Base-by-base conservation (phyloP, 2,797 vertebrate genomes). In the Semotilus atromaculatus region DNA sequence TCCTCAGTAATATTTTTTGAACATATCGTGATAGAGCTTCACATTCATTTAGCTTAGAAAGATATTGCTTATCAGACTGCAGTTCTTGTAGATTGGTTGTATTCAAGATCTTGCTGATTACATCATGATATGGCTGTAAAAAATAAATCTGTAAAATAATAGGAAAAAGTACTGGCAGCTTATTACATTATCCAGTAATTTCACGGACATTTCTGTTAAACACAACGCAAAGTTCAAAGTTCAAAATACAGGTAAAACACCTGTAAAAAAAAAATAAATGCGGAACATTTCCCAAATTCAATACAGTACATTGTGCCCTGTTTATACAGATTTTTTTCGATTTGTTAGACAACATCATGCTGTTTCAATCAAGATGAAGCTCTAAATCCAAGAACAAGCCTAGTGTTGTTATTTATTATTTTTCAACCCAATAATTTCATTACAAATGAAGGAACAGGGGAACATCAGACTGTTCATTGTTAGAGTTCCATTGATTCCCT, bases 401-500 rank as follows among this genome's bases (percentile, higher is more conserved):
- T 77, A 60, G 74, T 18, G 40, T 55, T 67, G 45, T 48, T 48
- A 48, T 48, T 53, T 53, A 18, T 21, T 3, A 3, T 51, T 81
- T 67, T 45, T 64, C 16, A 4, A 14, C 7, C 55, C n/a, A 10
- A 34, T 60, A 3, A 70, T 58, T 70, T 34, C 18, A 55, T 31
- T 40, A 40, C 23, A 34, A 70, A 70, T 23, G 29, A 34, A 60
- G 29, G 7, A 84, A 70, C 48, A 58, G 21, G 43, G 66, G 53
- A 58, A 68, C 23, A 16, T 45, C 36, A 1, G 70, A 78, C 34
- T 23, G 5, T 34, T 70, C 9, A 5, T 67, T 80, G 60, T 58
- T 43, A 45, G 14, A 84, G 11, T 21, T 70, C 26, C 5, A 67
- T 74, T 67, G 71, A 79, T 80, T 83, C 76, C 38, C 48, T 45